Base-by-base conservation (phyloP, 1,140 invertebrate genomes). In the Holcopasites calliopsidis region DNA sequence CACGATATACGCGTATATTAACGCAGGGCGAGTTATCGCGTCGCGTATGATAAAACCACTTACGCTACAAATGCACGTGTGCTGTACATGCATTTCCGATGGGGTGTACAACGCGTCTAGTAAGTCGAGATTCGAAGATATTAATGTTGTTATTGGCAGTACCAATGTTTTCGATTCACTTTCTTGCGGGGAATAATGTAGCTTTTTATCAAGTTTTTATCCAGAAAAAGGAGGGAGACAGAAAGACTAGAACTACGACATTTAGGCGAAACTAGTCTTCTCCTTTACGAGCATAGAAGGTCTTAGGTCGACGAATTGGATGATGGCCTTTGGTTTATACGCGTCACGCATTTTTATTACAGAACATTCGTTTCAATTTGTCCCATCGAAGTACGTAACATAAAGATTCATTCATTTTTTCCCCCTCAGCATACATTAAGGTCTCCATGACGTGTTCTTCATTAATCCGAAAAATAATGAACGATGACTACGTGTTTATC, bases 11-110 rank as follows among this genome's bases (percentile, higher is more conserved):
- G 42, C 58, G 40, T 75, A 50, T 49, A 38, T 35, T 75, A 68
- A 57, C 52, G 31, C 33, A 8, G 40, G 40, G 31, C 23, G 60
- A 62, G 78, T 77, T 82, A 80, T 82, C 80, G 54, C 23, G 38
- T 47, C 31, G 50, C 21, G 23, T 57, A 61, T 58, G 79, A 82
- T 82, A 82, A 81, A 77, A 64, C 50, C 70, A 55, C 72, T 80
- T 76, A 73, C 44, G 49, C 35, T 62, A 47, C 64, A 54, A 72
- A 68, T 26, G n/a, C 18, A 42, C 21, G 49, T 18, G 49, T 57
- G n/a, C 35, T 50, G 61, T 23, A 58, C 33, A 47, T 16, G 52
- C 42, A 61, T 13, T 33, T 57, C 28, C 35, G 35, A 35, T 44
- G 33, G 7, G 35, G 35, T 40, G 26, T 50, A 75, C 76, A 73